Percentiles rank a stretch among this genome's conserved stretches.
phyloP scores from a whole-genome alignment of 2,113 vertebrate genomes.

The Hemicordylus capensis region DNA sequence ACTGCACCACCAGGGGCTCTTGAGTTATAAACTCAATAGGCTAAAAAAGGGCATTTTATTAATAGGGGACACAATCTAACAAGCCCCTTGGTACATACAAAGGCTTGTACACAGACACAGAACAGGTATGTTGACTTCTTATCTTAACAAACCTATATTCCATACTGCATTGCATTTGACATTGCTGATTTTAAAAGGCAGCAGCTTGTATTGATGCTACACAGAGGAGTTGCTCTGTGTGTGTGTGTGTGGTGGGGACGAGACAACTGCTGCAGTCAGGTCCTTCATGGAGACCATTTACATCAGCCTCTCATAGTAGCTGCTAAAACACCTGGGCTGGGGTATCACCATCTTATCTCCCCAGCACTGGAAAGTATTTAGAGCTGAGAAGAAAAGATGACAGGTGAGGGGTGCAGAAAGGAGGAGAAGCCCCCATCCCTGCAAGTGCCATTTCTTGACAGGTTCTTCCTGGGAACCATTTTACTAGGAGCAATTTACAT shows the following conservation, averaged over 20 bases:
- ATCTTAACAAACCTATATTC: neutral
- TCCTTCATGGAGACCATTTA: too few species aligned
- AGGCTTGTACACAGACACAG: neutral
- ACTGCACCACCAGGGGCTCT: too few species aligned
- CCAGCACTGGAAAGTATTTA: too few species aligned
- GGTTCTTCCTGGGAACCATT: too few species aligned
- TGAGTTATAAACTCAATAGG: neutral
- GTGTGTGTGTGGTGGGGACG: neutral
- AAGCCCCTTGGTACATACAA: neutral
- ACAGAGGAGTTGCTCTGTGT: neutral
- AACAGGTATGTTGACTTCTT: neutral
- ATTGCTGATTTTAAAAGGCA: neutral
- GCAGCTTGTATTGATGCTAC: neutral
- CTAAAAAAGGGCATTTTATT: neutral
- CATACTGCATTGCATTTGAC: neutral
- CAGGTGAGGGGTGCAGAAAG: too few species aligned
- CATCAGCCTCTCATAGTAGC: too few species aligned
- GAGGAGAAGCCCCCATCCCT: too few species aligned
- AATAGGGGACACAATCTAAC: neutral
- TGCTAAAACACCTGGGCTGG: too few species aligned
- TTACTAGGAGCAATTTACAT: too few species aligned
- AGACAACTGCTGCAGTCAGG: neutral
- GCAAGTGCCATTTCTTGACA: too few species aligned
- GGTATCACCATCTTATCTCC: too few species aligned
- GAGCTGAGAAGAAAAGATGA: too few species aligned